Evolutionary conservation across 1,140 invertebrate species (phyloP), one percentile per base, ranked within the genome.

Genomic region (Heliothis subflexa): DNA sequence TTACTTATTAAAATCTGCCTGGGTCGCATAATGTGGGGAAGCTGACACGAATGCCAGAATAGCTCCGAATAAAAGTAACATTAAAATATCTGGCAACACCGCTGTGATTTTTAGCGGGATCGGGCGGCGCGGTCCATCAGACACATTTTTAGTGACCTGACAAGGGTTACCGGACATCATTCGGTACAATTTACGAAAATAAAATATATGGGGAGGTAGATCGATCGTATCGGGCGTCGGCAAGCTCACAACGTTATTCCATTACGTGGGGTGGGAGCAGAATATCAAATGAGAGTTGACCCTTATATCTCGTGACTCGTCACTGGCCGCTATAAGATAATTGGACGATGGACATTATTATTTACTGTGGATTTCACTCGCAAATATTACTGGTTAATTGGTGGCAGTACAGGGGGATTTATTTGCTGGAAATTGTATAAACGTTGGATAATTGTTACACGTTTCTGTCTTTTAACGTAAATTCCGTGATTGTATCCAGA

Each of bases 101-200:
- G 55, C 70, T 47, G 62, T 68, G 74, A 66, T 77, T 77, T 40
- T 66, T 66, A 76, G 74, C 62, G 52, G 50, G 21, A 57, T 21
- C 62, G 52, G 50, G 57, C 25, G 28, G 45, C 62, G 78, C 52
- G 33, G 74, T 40, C 66, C 75, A 71, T 79, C 59, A 57, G 81
- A 85, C 81, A 84, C 80, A 84, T 83, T 88, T 86, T 87, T 86
- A 86, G 81, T 81, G 64, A 77, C 81, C 81, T 88, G 89, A 91
- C 89, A 87, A 86, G 89, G 89, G 89, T 89, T 79, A 81, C 85
- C 81, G 86, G 84, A 80, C 86, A 89, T 92, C 89, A 92, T 90
- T 90, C 84, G 80, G 86, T 82, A 86, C 90, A 89, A 92, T 93
- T 92, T 91, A 86, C 89, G 81, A 86, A 90, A 91, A 91, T 94